These are phyloP conservation scores for Bubo bubo DNA, from an alignment of 2,113 vertebrate species.

Conservation along the genomic window DNA sequence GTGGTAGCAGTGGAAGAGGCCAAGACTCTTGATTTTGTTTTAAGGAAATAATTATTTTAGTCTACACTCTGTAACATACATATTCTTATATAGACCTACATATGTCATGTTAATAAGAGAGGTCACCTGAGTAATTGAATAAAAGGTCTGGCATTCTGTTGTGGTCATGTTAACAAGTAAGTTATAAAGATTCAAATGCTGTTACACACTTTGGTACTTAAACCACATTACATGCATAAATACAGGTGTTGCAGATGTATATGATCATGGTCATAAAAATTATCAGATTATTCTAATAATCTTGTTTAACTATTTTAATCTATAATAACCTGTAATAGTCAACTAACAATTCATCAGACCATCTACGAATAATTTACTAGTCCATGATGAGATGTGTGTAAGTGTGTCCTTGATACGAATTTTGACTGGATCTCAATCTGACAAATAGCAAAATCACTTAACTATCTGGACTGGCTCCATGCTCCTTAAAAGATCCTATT, in stretches of 20 bases:
- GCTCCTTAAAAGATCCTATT: background rate
- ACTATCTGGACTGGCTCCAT: background rate
- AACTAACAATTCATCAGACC: background rate
- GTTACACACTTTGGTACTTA: background rate
- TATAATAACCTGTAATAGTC: background rate
- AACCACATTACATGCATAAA: background rate
- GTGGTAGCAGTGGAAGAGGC: background rate
- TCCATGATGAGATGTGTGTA: background rate
- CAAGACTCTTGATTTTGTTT: background rate
- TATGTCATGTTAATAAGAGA: background rate
- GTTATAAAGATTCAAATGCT: background rate
- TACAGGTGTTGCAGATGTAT: background rate
- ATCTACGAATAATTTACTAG: background rate
- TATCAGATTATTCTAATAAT: background rate
- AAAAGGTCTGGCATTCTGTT: background rate
- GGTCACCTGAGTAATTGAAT: background rate
- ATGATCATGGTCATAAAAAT: background rate
- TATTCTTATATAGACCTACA: background rate
- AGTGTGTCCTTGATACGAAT: background rate
- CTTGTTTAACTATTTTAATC: background rate
- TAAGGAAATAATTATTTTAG: background rate
- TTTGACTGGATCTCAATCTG: background rate
- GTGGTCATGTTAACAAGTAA: background rate
- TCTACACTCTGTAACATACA: background rate
- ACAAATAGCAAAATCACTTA: background rate